Percentiles rank a stretch among this genome's conserved stretches.
These are phyloP conservation scores for Muraenolepis orangiensis DNA, from an alignment of 2,797 vertebrate genomes.

Conservation along the genomic window DNA sequence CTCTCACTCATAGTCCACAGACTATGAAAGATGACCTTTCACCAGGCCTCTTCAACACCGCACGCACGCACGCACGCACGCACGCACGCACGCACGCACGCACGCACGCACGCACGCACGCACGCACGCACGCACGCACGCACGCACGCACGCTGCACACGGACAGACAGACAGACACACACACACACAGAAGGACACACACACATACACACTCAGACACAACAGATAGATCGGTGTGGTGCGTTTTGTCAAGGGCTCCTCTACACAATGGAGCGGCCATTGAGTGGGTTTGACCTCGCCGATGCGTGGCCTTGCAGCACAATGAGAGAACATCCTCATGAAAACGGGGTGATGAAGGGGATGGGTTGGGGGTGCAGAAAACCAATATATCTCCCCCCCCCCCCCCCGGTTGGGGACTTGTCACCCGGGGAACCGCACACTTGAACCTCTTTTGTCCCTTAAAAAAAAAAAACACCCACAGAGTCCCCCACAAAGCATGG, in stretches of 20 bases:
- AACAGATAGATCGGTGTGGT: neutral
- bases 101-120: neutral
- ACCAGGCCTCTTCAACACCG: conserved; percentile 12
- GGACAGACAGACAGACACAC: neutral
- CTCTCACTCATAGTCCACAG: neutral
- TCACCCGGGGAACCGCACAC: neutral
- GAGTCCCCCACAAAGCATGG: neutral
- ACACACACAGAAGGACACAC: neutral
- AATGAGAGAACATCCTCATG: neutral
- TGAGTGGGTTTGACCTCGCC: neutral
- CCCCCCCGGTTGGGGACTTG: neutral
- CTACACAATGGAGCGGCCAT: neutral
- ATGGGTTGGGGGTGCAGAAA: neutral
- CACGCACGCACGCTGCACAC: neutral
- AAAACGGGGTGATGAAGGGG: neutral
- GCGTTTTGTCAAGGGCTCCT: neutral
- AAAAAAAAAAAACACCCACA: neutral
- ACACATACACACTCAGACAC: conserved; percentile 5
- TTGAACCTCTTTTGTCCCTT: neutral
- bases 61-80: neutral
- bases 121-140: neutral
- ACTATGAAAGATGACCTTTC: neutral
- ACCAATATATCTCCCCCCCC: neutral
- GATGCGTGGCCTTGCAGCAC: neutral
- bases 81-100: neutral